A percentile compares a stretch with the other conserved stretches of the same genome.
Conservation (phyloP, 2,888 invertebrate species). For the Netelia inedita region DNA sequence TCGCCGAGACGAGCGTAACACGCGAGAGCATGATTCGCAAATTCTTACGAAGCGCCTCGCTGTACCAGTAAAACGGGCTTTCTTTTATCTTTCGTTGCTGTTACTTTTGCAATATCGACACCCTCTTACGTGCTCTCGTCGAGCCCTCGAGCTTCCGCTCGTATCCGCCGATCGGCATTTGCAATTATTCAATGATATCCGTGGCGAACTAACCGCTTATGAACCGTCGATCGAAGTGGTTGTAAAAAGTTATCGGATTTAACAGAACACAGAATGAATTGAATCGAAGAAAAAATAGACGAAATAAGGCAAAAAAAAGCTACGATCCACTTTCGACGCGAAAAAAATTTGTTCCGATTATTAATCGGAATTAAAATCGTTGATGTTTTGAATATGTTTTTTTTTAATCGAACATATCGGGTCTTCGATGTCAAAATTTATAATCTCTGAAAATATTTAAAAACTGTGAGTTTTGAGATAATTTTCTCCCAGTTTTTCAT, state of each 20-base stretch:
- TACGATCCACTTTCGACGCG: neutral
- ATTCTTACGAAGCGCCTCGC: slow-evolving; percentile 46
- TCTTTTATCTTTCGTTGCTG: slow-evolving; percentile 21
- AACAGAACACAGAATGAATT: neutral
- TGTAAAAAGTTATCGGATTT: slow-evolving; percentile 22
- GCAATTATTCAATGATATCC: slow-evolving; percentile 65
- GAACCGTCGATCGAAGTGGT: slow-evolving; percentile 22
- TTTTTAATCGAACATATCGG: too few relatives aligned
- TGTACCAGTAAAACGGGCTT: slow-evolving; percentile 36
- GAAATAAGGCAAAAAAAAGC: neutral
- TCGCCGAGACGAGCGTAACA: slow-evolving; percentile 17
- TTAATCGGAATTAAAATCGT: neutral
- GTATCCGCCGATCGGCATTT: slow-evolving; percentile 10
- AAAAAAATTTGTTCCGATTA: neutral
- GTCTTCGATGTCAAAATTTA: too few relatives aligned
- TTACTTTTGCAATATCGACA: slow-evolving; percentile 37
- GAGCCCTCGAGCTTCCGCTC: slow-evolving; percentile 34
- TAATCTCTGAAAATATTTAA: too few relatives aligned
- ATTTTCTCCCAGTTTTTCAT: too few relatives aligned
- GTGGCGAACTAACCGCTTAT: slow-evolving; percentile 57
- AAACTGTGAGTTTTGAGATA: too few relatives aligned
- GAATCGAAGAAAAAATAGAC: neutral
- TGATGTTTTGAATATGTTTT: too few relatives aligned
- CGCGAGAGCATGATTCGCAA: slow-evolving; percentile 60
- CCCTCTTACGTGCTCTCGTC: slow-evolving; percentile 24